Evolutionary conservation across 2,797 vertebrate species (phyloP).

Genomic region (Lutjanus campechanus): DNA sequence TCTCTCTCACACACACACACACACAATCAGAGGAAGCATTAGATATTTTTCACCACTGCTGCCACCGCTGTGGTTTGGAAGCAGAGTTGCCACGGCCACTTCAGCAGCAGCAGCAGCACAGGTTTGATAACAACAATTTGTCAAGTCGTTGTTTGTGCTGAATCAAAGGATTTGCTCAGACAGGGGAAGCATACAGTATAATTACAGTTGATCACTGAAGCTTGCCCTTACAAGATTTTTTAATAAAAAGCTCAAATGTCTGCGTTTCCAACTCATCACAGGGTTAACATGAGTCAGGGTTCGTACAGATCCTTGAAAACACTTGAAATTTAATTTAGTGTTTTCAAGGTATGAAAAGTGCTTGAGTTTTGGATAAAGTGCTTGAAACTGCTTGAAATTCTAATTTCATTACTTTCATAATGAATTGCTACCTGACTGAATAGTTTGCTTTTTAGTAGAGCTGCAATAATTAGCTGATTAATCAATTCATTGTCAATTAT

Average conservation of each 20-base stretch:
- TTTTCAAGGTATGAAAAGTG: no score
- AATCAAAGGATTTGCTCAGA: slow-evolving; percentile 61
- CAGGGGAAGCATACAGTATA: slow-evolving; percentile 38
- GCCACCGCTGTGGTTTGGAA: slow-evolving; percentile 45
- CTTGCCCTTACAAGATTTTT: slow-evolving; percentile 53
- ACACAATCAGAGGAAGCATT: slow-evolving; percentile 55
- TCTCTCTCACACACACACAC: slow-evolving; percentile 4
- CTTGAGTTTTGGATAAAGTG: no score
- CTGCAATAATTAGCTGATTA: no score
- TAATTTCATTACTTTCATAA: no score
- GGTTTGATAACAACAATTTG: slow-evolving; percentile 68
- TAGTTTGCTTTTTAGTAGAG: no score
- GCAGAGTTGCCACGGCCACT: slow-evolving; percentile 42
- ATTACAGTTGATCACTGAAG: slow-evolving; percentile 72
- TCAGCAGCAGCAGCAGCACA: slow-evolving; percentile 8
- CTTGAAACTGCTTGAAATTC: no score
- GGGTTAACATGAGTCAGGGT: slow-evolving; percentile 29
- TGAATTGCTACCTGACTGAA: no score
- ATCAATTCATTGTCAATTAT: no score
- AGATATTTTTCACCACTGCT: slow-evolving; percentile 56
- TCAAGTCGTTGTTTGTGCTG: slow-evolving; percentile 69
- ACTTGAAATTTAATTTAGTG: no score
- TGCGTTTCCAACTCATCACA: slow-evolving; percentile 32
- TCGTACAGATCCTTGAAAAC: no score
- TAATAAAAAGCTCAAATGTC: slow-evolving; percentile 45